Evolutionary conservation across 2,113 vertebrate genomes (phyloP), one percentile per base, ranked within the genome.

Genomic region (Salvelinus sp.): DNA sequence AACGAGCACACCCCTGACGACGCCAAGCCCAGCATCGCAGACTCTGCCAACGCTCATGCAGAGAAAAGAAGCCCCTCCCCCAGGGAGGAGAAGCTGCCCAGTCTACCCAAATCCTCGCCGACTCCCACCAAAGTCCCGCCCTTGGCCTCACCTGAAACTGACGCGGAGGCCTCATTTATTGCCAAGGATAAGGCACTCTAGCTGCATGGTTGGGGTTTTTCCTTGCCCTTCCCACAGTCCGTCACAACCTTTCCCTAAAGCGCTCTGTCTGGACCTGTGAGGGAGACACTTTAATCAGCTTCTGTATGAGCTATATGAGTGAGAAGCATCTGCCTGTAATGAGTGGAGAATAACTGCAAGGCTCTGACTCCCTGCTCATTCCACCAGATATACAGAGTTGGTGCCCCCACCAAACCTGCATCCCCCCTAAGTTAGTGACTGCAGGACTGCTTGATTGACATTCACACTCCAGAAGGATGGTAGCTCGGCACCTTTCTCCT

Each of bases 1-100:
- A 93, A 94, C 3, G 92, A 94, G 69, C 92, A 93, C 81, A 91
- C 92, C 0, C 91, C 92, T 12, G 93, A 93, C 0, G 92, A 94
- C 1, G 84, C 86, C 78, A 92, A 91, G 74, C 86, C 87, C 2
- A 82, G 87, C 79, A 85, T 91, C 1, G 89, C 79, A 3, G 67
- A 79, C 70, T 68, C 84, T 4, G 16, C 50, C 50, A 54, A 1
- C 4, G 13, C 14, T 14, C 3, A 54, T 20, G 73, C 77, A 13
- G 85, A 90, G 77, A 88, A 54, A 18, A 54, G 82, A 47, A 81
- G n/a, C 79, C 25, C 86, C 76, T 76, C 82, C 71, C 79, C 83
- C 12, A 85, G 81, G 70, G 89, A 90, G 57, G 88, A 91, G 57
- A 82, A 75, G 10, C 66, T 79, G 3, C 57, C 84, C n/a, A 47